Percentiles rank a stretch among this genome's conserved stretches.
phyloP scores from a whole-genome alignment of 1,140 invertebrate genomes.

The Babylonia areolata region DNA sequence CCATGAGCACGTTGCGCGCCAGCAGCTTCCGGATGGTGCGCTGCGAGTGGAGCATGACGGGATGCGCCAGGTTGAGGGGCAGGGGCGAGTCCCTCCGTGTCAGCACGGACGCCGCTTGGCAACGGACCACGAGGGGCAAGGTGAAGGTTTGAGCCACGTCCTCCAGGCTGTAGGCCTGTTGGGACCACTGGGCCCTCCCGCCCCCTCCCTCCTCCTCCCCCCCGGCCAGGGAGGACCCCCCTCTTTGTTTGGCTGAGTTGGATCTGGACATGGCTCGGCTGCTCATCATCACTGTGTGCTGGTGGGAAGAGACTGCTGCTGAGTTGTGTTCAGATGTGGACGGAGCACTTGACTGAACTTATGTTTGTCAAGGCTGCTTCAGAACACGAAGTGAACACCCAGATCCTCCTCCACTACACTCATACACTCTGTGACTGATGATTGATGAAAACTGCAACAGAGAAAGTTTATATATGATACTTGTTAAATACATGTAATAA shows the following conservation, averaged over 20 bases:
- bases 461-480: too few species aligned
- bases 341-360: too few species aligned
- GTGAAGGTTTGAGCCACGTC: conserved; percentile 47
- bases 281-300: neutral
- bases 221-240: neutral
- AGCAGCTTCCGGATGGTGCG: conserved; percentile 50
- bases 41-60: conserved; percentile 51
- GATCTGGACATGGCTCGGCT: conserved; percentile 7
- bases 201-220: neutral
- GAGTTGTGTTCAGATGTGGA: too few species aligned
- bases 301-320: too few species aligned
- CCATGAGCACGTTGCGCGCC: conserved; percentile 50
- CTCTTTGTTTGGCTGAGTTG: conserved; percentile 10
- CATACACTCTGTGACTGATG: too few species aligned
- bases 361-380: too few species aligned
- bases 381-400: too few species aligned
- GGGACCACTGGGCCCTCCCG: conserved; percentile 48
- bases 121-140: conserved; percentile 54
- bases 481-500: too few species aligned
- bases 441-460: too few species aligned
- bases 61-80: conserved; percentile 53
- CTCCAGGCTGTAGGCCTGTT: conserved; percentile 45
- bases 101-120: conserved; percentile 43
- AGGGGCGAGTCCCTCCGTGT: conserved; percentile 43
- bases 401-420: too few species aligned